phyloP scores from a whole-genome alignment of 2,888 invertebrate species.

The Microplitis manilae region DNA sequence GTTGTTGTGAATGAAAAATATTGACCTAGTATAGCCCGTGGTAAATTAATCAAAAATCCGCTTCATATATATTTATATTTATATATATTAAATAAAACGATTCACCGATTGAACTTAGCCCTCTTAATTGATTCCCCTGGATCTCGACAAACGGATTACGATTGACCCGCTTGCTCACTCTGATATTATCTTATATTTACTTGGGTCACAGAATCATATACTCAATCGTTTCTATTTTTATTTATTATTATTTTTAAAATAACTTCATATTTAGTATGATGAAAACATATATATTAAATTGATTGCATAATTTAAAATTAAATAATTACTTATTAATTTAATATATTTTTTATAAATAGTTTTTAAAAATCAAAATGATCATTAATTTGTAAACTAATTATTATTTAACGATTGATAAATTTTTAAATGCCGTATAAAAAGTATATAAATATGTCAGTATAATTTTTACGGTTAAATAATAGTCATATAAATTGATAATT shows the following conservation, averaged over 20 bases:
- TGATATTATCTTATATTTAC: slow-evolving; percentile 53
- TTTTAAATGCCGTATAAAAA: neutral
- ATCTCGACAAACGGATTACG: slow-evolving; percentile 48
- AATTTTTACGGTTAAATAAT: neutral
- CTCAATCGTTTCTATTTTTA: slow-evolving; percentile 31
- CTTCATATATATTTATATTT: slow-evolving; percentile 32
- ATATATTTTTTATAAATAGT: neutral
- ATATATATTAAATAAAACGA: slow-evolving; percentile 36
- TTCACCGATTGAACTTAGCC: slow-evolving; percentile 52
- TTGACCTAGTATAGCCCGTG: slow-evolving; percentile 34
- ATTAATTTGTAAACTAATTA: neutral
- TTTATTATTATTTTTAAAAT: neutral
- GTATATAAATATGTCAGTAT: neutral
- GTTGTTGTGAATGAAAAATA: neutral
- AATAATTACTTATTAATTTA: neutral
- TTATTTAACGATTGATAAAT: slow-evolving; percentile 10
- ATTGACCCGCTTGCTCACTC: slow-evolving; percentile 49
- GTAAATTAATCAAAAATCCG: slow-evolving; percentile 15
- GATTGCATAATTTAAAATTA: neutral
- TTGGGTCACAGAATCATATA: slow-evolving; percentile 44
- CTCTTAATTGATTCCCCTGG: slow-evolving; percentile 54
- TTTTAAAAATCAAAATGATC: no score
- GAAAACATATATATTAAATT: neutral
- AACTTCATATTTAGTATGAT: neutral
- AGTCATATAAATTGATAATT: no score